phyloP scores from a whole-genome alignment of 2,797 vertebrate species.

The Kryptopterus vitreolus region DNA sequence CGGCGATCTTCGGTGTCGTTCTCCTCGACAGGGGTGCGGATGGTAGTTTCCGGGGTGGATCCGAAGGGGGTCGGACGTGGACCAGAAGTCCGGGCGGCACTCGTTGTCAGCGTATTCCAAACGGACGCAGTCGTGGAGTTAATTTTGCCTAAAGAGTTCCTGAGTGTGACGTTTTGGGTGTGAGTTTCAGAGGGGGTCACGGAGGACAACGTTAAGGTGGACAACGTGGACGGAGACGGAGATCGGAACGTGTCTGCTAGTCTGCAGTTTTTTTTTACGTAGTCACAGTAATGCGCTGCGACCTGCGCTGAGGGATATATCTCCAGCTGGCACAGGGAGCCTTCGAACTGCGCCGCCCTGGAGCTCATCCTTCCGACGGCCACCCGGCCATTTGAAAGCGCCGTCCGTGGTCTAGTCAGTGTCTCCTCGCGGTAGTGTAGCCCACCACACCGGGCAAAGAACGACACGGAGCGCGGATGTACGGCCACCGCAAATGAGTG shows the following conservation, averaged over 20 bases:
- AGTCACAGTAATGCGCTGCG: conserved; percentile 86
- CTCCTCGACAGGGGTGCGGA: conserved; percentile 53
- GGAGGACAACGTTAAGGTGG: conserved; percentile 33
- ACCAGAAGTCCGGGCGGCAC: conserved; percentile 48
- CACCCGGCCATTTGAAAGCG: conserved; percentile 78
- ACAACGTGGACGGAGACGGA: conserved; percentile 43
- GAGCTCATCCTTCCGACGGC: conserved; percentile 89
- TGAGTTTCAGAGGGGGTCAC: conserved; percentile 22
- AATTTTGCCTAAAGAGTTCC: conserved; percentile 43
- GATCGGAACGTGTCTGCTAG: conserved; percentile 84
- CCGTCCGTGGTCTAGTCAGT: conserved; percentile 71
- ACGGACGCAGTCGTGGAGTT: conserved; percentile 56
- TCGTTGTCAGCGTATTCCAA: conserved; percentile 50
- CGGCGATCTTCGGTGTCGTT: conserved; percentile 66
- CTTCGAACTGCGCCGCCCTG: conserved; percentile 83
- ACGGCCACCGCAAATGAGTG: conserved; percentile 84
- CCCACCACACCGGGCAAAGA: conserved; percentile 83
- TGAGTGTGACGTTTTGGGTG: conserved; percentile 46
- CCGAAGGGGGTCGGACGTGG: conserved; percentile 44
- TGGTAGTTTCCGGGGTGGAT: conserved; percentile 49
- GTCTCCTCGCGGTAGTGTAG: conserved; percentile 78
- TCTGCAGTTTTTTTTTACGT: conserved; percentile 87
- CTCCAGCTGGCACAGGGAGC: conserved; percentile 90
- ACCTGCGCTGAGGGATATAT: conserved; percentile 88
- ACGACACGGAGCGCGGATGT: conserved; percentile 75